Base-by-base conservation (phyloP, 1,140 invertebrate genomes). In the Pseudomyrmex dendroicus region DNA sequence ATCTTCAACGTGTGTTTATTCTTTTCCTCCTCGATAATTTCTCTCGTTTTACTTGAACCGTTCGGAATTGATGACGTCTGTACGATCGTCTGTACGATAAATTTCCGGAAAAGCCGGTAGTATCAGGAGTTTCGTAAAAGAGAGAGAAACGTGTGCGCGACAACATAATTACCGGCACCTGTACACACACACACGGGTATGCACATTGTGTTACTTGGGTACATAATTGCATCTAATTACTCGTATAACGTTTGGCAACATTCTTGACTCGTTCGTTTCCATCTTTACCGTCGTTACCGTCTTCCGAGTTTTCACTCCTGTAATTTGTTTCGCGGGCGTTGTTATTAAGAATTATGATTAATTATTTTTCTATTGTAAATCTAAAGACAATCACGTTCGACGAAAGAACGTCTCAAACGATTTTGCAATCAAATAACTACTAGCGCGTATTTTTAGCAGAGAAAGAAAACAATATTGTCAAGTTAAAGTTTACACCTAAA, bases 141-240 rank as follows among this genome's bases (percentile, higher is more conserved):
- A 8, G 2, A 62, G n/a, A 56, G 50, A 74, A 82, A 78, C 48
- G 35, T 35, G 35, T 73, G 13, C 22, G 50, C 22, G 12, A 15
- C 25, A 25, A 56, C 7, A 54, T 73, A 73, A 74, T 82, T 82
- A 73, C 13, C 12, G 77, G 13, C 68, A 74, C 48, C 13, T 73
- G 56, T 62, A 25, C 12, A 48, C 22, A 15, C 50, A 12, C 35
- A 35, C 35, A 35, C 35, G 35, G 35, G 7, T 35, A 1, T 25
- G 52, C n/a, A 12, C 77, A 59, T 70, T 59, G 46, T 73, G 67
- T 82, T 50, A 56, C 52, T 57, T 72, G 48, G 22, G 35, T 56
- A 82, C n/a, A 82, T 82, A 62, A 82, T 61, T 12, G 46, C 22
- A 61, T 63, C 3, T 82, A 82, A 82, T 82, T 74, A 63, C 59